phyloP scores from a whole-genome alignment of 2,797 vertebrate genomes.

The Morelia viridis region DNA sequence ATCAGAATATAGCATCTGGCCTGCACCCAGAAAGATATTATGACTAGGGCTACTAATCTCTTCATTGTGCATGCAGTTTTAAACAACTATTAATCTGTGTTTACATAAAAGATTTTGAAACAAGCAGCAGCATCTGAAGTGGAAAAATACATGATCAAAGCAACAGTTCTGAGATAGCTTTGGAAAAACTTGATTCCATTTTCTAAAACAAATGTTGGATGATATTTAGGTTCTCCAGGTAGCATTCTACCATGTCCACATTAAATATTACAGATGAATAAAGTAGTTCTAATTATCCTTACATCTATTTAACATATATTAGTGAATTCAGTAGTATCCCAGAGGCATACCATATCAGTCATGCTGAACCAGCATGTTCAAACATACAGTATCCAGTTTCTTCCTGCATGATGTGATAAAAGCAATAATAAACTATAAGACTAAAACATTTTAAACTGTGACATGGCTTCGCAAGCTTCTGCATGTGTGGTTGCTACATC shows the following conservation, averaged over 20 bases:
- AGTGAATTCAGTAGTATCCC: conserved; percentile 33
- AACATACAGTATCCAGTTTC: not conserved
- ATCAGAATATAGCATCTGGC: conserved; percentile 13
- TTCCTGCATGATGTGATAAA: not conserved
- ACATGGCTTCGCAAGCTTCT: not conserved
- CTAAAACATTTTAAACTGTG: not conserved
- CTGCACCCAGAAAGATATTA: conserved; percentile 6
- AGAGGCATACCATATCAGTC: not conserved
- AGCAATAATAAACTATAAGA: not conserved
- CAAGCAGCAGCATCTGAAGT: conserved; percentile 33
- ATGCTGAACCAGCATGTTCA: conserved; percentile 12
- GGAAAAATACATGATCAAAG: conserved; percentile 42
- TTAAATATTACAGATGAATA: conserved; percentile 31
- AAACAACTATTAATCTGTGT: conserved; percentile 39
- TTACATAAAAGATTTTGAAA: conserved; percentile 39
- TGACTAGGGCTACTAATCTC: conserved; percentile 28
- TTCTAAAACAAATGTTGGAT: conserved; percentile 58
- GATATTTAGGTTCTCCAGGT: conserved; percentile 40
- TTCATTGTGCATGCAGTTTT: conserved; percentile 38
- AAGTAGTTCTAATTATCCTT: conserved; percentile 30
- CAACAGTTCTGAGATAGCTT: conserved; percentile 42
- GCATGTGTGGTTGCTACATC: not conserved
- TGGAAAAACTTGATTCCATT: conserved; percentile 60
- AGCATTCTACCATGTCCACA: conserved; percentile 56
- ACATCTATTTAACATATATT: conserved; percentile 47